Conservation (phyloP, 2,888 invertebrate genomes). For the Thymelicus sylvestris region DNA sequence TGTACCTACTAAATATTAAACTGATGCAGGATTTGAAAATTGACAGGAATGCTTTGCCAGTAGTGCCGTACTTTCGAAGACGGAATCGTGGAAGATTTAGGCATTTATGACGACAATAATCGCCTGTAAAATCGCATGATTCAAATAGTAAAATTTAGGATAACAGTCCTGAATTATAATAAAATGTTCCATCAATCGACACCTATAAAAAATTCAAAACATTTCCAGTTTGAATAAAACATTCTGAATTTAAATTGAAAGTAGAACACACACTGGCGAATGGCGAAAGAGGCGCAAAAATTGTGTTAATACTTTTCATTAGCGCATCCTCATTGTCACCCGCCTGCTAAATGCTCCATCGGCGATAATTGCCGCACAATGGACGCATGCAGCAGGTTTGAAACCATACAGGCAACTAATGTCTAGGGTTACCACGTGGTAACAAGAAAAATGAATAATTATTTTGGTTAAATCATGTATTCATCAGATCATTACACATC, state of each 20-base stretch:
- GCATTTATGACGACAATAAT: no score
- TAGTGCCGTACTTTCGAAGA: no score
- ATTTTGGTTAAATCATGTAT: no score
- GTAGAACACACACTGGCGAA: conserved; percentile 13
- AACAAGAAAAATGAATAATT: background rate
- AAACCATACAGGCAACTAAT: background rate
- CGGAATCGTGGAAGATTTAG: no score
- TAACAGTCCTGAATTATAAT: no score
- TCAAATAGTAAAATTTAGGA: no score
- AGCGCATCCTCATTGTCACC: conserved; percentile 75
- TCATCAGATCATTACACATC: no score
- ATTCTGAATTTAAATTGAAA: background rate
- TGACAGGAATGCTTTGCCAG: background rate
- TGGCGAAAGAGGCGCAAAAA: conserved; percentile 24
- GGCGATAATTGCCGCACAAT: conserved; percentile 73
- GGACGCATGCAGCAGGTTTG: conserved; percentile 42
- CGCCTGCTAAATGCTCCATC: conserved; percentile 64
- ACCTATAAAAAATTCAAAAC: background rate
- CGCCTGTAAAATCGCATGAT: no score
- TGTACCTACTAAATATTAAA: background rate
- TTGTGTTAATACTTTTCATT: conserved; percentile 52
- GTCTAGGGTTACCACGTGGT: background rate
- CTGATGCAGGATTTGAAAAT: background rate
- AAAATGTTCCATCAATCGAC: no score
- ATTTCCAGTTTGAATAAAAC: background rate